A percentile compares a stretch with the other conserved stretches of the same genome.
phyloP scores from a whole-genome alignment of 2,888 invertebrate species.

The Scaptomyza reducta region DNA sequence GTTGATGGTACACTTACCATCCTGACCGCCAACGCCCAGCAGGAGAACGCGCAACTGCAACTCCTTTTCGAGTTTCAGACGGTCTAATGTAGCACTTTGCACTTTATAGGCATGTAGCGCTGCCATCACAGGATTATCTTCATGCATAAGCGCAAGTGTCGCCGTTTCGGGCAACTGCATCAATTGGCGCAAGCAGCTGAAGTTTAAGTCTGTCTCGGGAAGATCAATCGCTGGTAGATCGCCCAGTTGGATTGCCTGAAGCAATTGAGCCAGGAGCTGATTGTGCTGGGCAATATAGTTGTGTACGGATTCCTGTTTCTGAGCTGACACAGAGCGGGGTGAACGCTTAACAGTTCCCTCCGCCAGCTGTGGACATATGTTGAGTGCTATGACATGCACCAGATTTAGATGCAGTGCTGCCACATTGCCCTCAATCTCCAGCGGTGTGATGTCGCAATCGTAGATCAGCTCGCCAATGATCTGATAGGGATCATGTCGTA shows the following conservation, averaged over 20 bases:
- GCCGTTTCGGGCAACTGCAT: constrained; percentile 67
- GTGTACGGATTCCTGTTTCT: constrained; percentile 78
- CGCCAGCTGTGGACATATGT: constrained; percentile 87
- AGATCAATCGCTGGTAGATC: constrained; percentile 22
- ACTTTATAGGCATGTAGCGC: constrained; percentile 74
- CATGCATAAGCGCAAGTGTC: constrained; percentile 63
- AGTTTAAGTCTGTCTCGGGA: constrained; percentile 49
- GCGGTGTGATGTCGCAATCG: constrained; percentile 87
- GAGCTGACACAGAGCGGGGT: constrained; percentile 45
- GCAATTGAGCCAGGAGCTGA: constrained; percentile 75
- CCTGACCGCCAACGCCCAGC: constrained; percentile 60
- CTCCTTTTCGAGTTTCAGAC: constrained; percentile 43
- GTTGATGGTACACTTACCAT: constrained; percentile 46
- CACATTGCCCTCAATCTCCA: constrained; percentile 89
- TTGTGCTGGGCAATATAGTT: constrained; percentile 82
- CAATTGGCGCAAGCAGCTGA: constrained; percentile 66
- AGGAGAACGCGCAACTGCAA: constrained; percentile 64
- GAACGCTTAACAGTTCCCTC: constrained; percentile 24
- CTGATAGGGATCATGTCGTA: constrained; percentile 85
- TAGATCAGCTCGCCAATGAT: constrained; percentile 89
- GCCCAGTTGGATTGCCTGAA: constrained; percentile 69
- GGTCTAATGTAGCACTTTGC: constrained; percentile 57
- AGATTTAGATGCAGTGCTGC: constrained; percentile 89
- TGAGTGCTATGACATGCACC: constrained; percentile 89
- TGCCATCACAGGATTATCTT: constrained; percentile 70